Evolutionary conservation across 2,113 vertebrate species (phyloP), one percentile per base, ranked within the genome.

Genomic region (Atrichornis clamosus): DNA sequence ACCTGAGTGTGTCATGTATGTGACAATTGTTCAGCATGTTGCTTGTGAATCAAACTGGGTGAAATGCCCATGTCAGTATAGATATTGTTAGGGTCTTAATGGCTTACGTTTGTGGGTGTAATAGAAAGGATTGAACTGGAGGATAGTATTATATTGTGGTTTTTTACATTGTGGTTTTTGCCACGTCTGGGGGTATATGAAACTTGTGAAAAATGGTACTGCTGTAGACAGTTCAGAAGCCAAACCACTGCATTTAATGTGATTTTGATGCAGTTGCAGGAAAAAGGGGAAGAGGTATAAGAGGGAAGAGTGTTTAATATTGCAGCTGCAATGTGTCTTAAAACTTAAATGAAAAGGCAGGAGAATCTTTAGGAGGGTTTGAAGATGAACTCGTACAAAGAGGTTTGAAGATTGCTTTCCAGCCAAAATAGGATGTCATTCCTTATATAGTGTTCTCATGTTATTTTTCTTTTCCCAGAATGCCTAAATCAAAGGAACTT

Each of bases 401-500:
- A 69, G 23, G 49, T 93, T 26, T 95, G 77, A 47, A 68, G 27
- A 21, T 42, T 32, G 27, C 23, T 85, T 93, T 96, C 30, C 5
- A 76, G 41, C 67, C 1, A 1, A 46, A 76, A 69, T 15, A 26
- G 32, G 28, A 60, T 9, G 2, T 56, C 22, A 42, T 77, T 75
- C 8, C 9, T 67, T 84, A 12, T 81, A 42, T 73, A 79, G 68
- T 89, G 63, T 90, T 93, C 81, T 83, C 35, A 74, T 7, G 2
- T 65, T 93, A 41, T 60, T 33, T 97, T 97, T 96, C 64, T 95
- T 55, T 60, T 97, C 83, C 55, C 97, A 99, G 98, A 98, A 99
- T 99, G 99, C 99, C 99, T 42, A 99, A 99, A 89, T 99, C 99
- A 97, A 99, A 99, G 98, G 99, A 99, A 98, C 98, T 99, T 93